phyloP scores from a whole-genome alignment of 2,888 invertebrate species.

The Dryocosmus kuriphilus region DNA sequence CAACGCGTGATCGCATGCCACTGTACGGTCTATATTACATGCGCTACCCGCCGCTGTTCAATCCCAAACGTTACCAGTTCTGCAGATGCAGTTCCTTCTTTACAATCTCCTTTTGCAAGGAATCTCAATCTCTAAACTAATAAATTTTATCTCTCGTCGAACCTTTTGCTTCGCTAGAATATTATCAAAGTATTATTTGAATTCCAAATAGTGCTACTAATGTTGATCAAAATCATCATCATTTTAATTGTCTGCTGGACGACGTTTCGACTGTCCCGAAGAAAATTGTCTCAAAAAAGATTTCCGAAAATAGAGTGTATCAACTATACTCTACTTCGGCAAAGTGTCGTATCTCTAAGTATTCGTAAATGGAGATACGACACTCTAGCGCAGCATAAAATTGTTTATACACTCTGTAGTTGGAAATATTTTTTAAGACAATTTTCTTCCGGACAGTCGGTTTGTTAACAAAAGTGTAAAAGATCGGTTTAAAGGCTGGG shows the following conservation, averaged over 20 bases:
- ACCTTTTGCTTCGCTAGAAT: not conserved
- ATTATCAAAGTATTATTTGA: slow-evolving; percentile 3
- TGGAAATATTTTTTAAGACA: too few relatives aligned
- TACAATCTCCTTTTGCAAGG: slow-evolving; percentile 33
- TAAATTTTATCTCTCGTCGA: slow-evolving; percentile 12
- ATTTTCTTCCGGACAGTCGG: too few relatives aligned
- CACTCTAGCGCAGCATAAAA: too few relatives aligned
- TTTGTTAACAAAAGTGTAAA: not conserved
- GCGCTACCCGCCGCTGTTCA: slow-evolving; percentile 37
- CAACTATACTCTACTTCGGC: too few relatives aligned
- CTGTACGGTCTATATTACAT: slow-evolving; percentile 55
- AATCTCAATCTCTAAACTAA: slow-evolving; percentile 12
- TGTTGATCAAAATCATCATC: too few relatives aligned
- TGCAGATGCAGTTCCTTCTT: slow-evolving; percentile 40
- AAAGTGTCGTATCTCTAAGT: too few relatives aligned
- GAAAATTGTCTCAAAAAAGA: too few relatives aligned
- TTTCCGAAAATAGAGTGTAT: too few relatives aligned
- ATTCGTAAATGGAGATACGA: too few relatives aligned
- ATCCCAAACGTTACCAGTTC: slow-evolving; percentile 44
- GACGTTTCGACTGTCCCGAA: too few relatives aligned
- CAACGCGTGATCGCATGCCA: slow-evolving; percentile 63
- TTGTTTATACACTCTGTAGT: too few relatives aligned
- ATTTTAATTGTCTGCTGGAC: too few relatives aligned
- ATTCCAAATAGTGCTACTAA: not conserved
- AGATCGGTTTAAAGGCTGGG: not conserved